These are phyloP conservation scores for Pseudocheirus occidentalis DNA, from an alignment of 2,797 vertebrate genomes.

Conservation along the genomic window DNA sequence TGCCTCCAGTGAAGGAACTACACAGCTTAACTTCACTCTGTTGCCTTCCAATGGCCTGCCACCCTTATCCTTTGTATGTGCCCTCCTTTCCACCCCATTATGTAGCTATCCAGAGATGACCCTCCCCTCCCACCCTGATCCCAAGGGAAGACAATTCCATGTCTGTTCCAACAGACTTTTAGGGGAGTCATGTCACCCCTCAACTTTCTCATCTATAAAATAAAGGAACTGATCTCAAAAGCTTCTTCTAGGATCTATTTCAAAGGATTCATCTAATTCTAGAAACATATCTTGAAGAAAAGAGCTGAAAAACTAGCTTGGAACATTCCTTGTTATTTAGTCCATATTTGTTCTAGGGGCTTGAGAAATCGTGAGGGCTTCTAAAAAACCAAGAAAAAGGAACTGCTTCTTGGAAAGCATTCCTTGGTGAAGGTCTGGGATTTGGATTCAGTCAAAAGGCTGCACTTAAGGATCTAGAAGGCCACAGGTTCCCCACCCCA, in stretches of 20 bases:
- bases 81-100: not conserved
- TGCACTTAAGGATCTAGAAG: too few species aligned
- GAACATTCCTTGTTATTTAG: not conserved
- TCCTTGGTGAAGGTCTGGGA: not conserved
- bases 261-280: slow-evolving; percentile 1
- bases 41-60: not conserved
- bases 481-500: not conserved
- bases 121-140: not conserved
- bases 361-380: slow-evolving; percentile 28
- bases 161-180: slow-evolving; percentile 4
- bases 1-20: not conserved
- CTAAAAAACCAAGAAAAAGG: slow-evolving; percentile 43
- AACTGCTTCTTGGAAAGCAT: slow-evolving; percentile 21
- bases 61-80: not conserved
- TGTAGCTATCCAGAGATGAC: not conserved
- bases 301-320: slow-evolving; percentile 16
- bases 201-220: not conserved
- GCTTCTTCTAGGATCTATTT: not conserved
- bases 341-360: slow-evolving; percentile 40
- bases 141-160: not conserved
- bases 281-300: not conserved
- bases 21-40: not conserved
- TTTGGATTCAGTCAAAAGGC: too few species aligned
- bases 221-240: not conserved
- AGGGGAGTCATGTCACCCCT: not conserved